Evolutionary conservation across 2,888 invertebrate genomes (phyloP).

Genomic region (Thalpophila matura): DNA sequence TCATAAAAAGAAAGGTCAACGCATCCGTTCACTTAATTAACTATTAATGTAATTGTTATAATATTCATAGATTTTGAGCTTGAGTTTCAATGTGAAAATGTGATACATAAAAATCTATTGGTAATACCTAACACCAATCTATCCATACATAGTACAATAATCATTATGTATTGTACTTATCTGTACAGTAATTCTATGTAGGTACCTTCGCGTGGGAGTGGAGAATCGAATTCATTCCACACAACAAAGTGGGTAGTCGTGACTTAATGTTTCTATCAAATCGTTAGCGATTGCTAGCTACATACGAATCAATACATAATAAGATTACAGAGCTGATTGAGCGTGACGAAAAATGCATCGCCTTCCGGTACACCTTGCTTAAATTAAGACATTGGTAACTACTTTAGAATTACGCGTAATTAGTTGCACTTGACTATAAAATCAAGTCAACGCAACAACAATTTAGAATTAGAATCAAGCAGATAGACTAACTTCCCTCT

Average conservation of each 20-base stretch:
- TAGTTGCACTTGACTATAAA: constrained; percentile 23
- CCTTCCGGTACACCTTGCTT: constrained; percentile 50
- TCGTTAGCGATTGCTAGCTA: constrained; percentile 33
- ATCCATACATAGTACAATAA: not conserved
- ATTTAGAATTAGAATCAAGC: not conserved
- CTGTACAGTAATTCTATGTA: constrained; percentile 13
- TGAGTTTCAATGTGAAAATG: not conserved
- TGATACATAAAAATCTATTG: not conserved
- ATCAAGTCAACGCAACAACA: constrained; percentile 14
- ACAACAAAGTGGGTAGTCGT: constrained; percentile 52
- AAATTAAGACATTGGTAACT: constrained; percentile 41
- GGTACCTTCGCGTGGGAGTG: constrained; percentile 39
- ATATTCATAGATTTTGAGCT: not conserved
- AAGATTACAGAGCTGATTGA: constrained; percentile 66
- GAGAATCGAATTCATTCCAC: constrained; percentile 49
- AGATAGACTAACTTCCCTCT: not conserved
- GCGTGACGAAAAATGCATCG: constrained; percentile 63
- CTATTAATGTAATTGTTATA: constrained; percentile 8
- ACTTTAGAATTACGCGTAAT: constrained; percentile 14
- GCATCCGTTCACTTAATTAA: constrained; percentile 16
- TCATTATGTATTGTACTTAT: constrained; percentile 23
- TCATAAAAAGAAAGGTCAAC: constrained; percentile 29
- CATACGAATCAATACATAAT: constrained; percentile 62
- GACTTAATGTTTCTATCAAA: constrained; percentile 45
- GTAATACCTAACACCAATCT: not conserved